Percentiles rank a stretch among this genome's conserved stretches.
These are phyloP conservation scores for Ichneumon xanthorius DNA, from an alignment of 2,888 invertebrate genomes.

Conservation along the genomic window DNA sequence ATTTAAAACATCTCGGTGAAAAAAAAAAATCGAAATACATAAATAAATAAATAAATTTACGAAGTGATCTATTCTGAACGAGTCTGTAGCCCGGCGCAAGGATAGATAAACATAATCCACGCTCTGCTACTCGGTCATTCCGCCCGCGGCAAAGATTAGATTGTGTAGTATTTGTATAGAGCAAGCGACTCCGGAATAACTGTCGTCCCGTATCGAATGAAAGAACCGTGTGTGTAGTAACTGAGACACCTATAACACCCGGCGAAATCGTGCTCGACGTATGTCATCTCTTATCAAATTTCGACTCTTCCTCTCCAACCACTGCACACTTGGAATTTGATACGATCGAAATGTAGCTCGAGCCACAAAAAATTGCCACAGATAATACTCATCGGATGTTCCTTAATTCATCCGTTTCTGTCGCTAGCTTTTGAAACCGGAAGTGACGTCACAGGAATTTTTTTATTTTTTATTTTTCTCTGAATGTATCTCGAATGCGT, in stretches of 20 bases:
- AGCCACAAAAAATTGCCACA: not conserved
- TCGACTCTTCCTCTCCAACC: not conserved
- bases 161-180: slow-evolving; percentile 7
- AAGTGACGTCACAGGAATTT: too few species aligned
- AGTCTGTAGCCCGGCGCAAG: not conserved
- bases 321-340: not conserved
- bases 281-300: not conserved
- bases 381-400: not conserved
- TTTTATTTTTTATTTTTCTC: too few species aligned
- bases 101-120: not conserved
- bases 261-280: not conserved
- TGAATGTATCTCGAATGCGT: too few species aligned
- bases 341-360: not conserved
- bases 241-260: not conserved
- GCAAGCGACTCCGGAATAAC: slow-evolving; percentile 28
- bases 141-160: slow-evolving; percentile 8
- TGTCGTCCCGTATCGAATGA: slow-evolving; percentile 5
- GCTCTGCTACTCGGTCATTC: slow-evolving; percentile 13
- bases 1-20: too few species aligned
- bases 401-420: too few species aligned
- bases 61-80: not conserved
- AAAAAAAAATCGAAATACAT: too few species aligned
- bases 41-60: too few species aligned
- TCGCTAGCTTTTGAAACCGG: too few species aligned
- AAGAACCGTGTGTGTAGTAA: not conserved